Evolutionary conservation across 2,113 vertebrate genomes (phyloP).

Genomic region (Pollimyrus isidori): DNA sequence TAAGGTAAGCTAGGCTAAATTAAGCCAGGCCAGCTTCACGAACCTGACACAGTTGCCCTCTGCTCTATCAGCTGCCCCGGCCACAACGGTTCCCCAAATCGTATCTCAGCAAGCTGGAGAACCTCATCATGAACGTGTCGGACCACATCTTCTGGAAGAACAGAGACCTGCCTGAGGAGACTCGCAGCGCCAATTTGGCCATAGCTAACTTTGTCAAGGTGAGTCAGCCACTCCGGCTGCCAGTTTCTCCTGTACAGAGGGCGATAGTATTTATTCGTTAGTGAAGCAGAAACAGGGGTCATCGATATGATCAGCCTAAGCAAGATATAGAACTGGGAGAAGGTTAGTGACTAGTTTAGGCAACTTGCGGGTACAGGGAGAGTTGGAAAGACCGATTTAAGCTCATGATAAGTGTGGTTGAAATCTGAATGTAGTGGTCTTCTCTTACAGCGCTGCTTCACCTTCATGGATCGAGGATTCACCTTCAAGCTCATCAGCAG

Average conservation of each 20-base stretch:
- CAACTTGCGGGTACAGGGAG: neutral
- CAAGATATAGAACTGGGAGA: neutral
- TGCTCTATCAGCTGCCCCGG: slow-evolving; percentile 68
- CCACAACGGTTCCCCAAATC: slow-evolving; percentile 81
- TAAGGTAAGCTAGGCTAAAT: neutral
- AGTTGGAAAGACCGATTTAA: neutral
- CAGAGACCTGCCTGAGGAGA: slow-evolving; percentile 80
- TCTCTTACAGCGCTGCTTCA: slow-evolving; percentile 78
- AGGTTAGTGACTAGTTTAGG: neutral
- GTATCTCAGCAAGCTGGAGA: slow-evolving; percentile 77
- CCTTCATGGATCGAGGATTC: slow-evolving; percentile 92
- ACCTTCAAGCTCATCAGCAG: slow-evolving; percentile 86
- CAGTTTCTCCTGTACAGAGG: neutral
- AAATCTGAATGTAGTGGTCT: neutral
- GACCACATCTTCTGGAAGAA: slow-evolving; percentile 91
- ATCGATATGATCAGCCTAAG: neutral
- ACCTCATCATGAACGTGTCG: slow-evolving; percentile 74
- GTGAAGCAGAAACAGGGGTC: neutral
- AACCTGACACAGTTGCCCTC: too few relatives aligned
- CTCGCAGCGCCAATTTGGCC: slow-evolving; percentile 80
- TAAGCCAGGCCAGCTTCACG: neutral
- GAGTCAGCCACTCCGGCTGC: slow-evolving; percentile 5
- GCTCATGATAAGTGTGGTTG: neutral
- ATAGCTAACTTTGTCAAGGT: slow-evolving; percentile 89
- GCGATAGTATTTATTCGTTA: neutral